Percentiles rank a stretch among this genome's conserved stretches.
phyloP scores from a whole-genome alignment of 1,140 invertebrate species.

The Procambarus clarkii region DNA sequence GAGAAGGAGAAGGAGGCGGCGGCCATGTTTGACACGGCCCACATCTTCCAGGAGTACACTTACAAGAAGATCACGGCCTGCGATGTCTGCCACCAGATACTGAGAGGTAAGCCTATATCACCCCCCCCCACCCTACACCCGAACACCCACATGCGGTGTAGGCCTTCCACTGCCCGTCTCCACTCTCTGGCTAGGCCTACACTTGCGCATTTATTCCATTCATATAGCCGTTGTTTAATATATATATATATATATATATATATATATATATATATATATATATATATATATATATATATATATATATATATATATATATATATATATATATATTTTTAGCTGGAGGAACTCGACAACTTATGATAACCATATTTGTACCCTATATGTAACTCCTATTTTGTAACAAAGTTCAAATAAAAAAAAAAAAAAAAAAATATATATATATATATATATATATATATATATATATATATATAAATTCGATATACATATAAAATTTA shows the following conservation, averaged over 20 bases:
- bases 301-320: too few relatives aligned
- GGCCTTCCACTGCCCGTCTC: neutral
- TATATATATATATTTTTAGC: too few relatives aligned
- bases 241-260: neutral
- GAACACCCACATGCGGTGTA: neutral
- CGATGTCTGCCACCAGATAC: slow-evolving; percentile 93
- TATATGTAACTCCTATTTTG: too few relatives aligned
- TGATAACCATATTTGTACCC: too few relatives aligned
- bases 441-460: too few relatives aligned
- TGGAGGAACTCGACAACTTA: too few relatives aligned
- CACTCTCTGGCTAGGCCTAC: neutral
- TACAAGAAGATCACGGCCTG: slow-evolving; percentile 97
- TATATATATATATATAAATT: too few relatives aligned
- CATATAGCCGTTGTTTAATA: neutral
- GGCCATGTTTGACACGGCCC: slow-evolving; percentile 74
- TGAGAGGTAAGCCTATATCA: slow-evolving; percentile 82
- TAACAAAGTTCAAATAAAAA: too few relatives aligned
- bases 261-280: too few relatives aligned
- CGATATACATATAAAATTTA: too few relatives aligned
- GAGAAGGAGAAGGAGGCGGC: slow-evolving; percentile 58
- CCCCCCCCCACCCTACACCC: neutral
- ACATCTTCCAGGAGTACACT: slow-evolving; percentile 94
- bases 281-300: too few relatives aligned
- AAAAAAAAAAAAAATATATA: too few relatives aligned
- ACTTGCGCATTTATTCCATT: neutral